Conservation (phyloP, 2,113 vertebrate genomes). For the Dolichotis patagonum region DNA sequence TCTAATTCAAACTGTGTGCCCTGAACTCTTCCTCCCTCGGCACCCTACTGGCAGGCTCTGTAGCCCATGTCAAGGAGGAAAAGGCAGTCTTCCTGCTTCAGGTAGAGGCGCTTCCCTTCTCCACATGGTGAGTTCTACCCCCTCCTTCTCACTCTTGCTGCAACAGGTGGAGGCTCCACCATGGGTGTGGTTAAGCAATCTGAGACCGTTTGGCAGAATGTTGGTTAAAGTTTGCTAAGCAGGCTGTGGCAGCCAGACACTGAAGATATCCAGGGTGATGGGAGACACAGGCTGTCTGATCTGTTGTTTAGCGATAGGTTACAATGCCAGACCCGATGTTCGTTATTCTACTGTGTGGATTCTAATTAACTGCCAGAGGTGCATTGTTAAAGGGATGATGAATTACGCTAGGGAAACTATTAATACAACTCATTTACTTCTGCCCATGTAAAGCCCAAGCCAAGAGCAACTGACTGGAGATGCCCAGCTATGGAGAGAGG, state of each 20-base stretch:
- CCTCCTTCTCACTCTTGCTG: background rate
- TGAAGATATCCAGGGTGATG: constrained; percentile 70
- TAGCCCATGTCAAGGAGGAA: background rate
- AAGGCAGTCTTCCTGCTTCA: background rate
- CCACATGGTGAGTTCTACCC: background rate
- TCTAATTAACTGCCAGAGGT: constrained; percentile 94
- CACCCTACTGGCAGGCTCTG: accelerated
- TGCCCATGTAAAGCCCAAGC: constrained; percentile 75
- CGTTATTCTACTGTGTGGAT: constrained; percentile 86
- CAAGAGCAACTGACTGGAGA: constrained; percentile 74
- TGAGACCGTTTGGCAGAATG: constrained; percentile 45
- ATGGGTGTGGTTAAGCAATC: constrained; percentile 25
- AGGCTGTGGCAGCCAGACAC: constrained; percentile 60
- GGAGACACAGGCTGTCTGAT: constrained; percentile 61
- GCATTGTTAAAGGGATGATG: constrained; percentile 90
- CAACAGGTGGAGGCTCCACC: constrained; percentile 25
- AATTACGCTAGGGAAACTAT: constrained; percentile 88
- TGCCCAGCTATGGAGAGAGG: constrained; percentile 33
- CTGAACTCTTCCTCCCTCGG: background rate
- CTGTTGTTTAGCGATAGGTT: constrained; percentile 79
- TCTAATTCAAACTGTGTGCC: background rate
- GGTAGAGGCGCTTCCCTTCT: background rate
- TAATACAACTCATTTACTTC: constrained; percentile 88
- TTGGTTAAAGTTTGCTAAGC: constrained; percentile 65
- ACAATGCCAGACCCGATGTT: constrained; percentile 84